These are phyloP conservation scores for Onthophagus taurus DNA, from an alignment of 1,140 invertebrate genomes.

Conservation along the genomic window DNA sequence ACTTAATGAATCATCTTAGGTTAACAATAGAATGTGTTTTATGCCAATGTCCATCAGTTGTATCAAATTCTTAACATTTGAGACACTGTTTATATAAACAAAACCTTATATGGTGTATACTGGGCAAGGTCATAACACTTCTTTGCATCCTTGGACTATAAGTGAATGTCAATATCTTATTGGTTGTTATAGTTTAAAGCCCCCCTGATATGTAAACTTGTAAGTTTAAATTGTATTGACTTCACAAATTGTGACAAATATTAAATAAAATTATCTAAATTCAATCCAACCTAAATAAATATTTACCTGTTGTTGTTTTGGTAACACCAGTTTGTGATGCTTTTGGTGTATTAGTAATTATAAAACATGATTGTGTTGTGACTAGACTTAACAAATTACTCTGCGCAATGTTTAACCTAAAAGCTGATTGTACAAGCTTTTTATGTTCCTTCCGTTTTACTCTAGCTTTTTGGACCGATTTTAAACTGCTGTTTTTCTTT, in stretches of 20 bases:
- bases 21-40: too few species aligned
- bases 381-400: conserved; percentile 6
- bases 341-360: conserved; percentile 22
- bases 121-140: too few species aligned
- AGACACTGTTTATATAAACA: too few species aligned
- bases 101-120: too few species aligned
- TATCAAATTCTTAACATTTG: not conserved
- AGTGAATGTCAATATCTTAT: too few species aligned
- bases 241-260: conserved; percentile 1
- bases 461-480: not conserved
- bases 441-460: conserved; percentile 1
- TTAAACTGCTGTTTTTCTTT: conserved; percentile 6
- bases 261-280: not conserved
- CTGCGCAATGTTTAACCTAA: not conserved
- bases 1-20: too few species aligned
- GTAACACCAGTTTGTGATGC: conserved; percentile 10
- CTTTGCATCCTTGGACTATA: too few species aligned
- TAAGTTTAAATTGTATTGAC: not conserved
- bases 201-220: not conserved
- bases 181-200: too few species aligned
- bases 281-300: too few species aligned
- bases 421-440: conserved; percentile 6
- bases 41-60: too few species aligned
- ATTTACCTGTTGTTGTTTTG: conserved; percentile 9
- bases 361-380: conserved; percentile 22